These are phyloP conservation scores for Calonectris borealis DNA, from an alignment of 2,113 vertebrate species.

Conservation along the genomic window DNA sequence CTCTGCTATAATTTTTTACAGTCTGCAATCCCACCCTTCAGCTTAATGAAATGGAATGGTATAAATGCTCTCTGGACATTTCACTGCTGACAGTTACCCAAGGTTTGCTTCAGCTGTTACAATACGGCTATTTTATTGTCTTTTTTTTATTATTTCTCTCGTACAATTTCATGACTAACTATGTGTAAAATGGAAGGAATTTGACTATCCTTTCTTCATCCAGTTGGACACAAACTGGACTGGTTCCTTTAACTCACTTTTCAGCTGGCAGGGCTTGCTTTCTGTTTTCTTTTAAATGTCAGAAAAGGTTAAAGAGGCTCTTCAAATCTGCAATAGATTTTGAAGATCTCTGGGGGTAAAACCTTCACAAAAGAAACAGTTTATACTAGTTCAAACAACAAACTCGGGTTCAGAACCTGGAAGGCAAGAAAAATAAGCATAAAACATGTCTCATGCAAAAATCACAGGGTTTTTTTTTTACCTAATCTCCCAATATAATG, in stretches of 20 bases:
- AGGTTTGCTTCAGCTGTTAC: conserved; percentile 62
- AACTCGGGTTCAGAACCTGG: conserved; percentile 10
- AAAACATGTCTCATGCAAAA: neutral
- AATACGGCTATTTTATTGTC: conserved; percentile 60
- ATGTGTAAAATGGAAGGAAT: conserved; percentile 81
- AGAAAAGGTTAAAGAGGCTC: conserved; percentile 75
- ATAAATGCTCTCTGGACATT: conserved; percentile 69
- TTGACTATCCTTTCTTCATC: conserved; percentile 65
- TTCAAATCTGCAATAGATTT: conserved; percentile 73
- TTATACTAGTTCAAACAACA: conserved; percentile 48
- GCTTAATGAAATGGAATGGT: conserved; percentile 65
- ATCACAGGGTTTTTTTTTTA: neutral
- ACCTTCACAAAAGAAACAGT: conserved; percentile 35
- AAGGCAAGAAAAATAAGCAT: conserved; percentile 23
- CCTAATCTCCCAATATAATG: neutral
- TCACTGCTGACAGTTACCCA: conserved; percentile 62
- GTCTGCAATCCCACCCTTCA: conserved; percentile 70
- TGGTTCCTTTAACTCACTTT: conserved; percentile 70
- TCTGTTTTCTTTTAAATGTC: conserved; percentile 83
- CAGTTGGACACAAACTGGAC: conserved; percentile 68
- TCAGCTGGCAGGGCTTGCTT: conserved; percentile 67
- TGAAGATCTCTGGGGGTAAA: conserved; percentile 56
- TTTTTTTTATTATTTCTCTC: conserved; percentile 15
- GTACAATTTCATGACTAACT: conserved; percentile 72
- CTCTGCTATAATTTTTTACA: conserved; percentile 64